phyloP scores from a whole-genome alignment of 2,113 vertebrate genomes.

The Hymenochirus boettgeri region DNA sequence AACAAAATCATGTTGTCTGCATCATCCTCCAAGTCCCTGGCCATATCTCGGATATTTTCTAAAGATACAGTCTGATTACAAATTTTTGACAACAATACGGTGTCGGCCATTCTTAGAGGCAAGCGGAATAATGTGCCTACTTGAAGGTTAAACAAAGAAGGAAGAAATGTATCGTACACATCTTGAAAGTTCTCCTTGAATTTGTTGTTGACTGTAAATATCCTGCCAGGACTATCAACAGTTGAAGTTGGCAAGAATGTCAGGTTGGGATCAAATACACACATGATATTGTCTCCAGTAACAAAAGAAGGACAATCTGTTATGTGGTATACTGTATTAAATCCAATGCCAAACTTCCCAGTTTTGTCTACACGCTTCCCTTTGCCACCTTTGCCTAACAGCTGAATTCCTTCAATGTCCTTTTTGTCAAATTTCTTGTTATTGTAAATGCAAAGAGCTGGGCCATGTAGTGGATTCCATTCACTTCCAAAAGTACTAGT shows the following conservation, averaged over 20 bases:
- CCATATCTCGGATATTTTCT: conserved; percentile 51
- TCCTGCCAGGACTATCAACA: conserved; percentile 56
- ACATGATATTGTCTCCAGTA: conserved; percentile 70
- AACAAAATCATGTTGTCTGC: conserved; percentile 73
- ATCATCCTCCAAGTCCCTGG: conserved; percentile 53
- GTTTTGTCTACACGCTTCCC: conserved; percentile 58
- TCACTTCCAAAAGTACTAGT: conserved; percentile 57
- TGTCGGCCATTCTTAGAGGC: conserved; percentile 61
- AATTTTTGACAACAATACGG: conserved; percentile 60
- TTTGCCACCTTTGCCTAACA: conserved; percentile 71
- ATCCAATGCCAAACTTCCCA: conserved; percentile 77
- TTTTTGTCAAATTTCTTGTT: conserved; percentile 65
- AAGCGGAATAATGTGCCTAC: conserved; percentile 74
- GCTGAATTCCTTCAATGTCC: conserved; percentile 73
- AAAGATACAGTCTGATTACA: conserved; percentile 50
- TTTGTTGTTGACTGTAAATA: conserved; percentile 53
- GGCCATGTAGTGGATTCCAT: conserved; percentile 72
- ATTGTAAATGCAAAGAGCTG: conserved; percentile 78
- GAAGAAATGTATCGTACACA: conserved; percentile 73
- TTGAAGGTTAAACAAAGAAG: conserved; percentile 59
- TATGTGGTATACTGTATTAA: conserved; percentile 76
- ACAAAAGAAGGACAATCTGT: conserved; percentile 79
- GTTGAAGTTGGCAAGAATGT: conserved; percentile 55
- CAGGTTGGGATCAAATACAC: conserved; percentile 72
- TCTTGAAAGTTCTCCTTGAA: conserved; percentile 66